Base-by-base conservation (phyloP, 2,113 vertebrate species). In the Progne subis region DNA sequence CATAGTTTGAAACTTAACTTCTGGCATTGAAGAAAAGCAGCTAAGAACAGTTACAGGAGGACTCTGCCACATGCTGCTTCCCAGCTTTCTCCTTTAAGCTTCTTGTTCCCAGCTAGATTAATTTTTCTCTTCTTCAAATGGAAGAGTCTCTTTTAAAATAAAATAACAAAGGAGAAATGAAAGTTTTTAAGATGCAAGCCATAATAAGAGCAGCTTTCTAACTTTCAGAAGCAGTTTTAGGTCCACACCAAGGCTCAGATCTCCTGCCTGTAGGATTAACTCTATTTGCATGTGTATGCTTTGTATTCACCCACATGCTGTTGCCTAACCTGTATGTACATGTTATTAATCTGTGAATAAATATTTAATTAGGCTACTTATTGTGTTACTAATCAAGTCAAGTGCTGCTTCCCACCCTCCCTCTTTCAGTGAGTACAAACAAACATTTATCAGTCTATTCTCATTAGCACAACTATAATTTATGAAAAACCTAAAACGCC, bases 291-390 rank as follows among this genome's bases (percentile, higher is more conserved):
- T 97, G 84, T 85, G 88, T 91, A 37, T 85, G 89, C 96, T 95
- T 97, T 96, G 94, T 94, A 92, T 96, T 96, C 96, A 96, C 94
- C 94, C 97, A 97, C 96, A 93, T 95, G 90, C 91, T 97, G 80
- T 95, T 96, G 84, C 96, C 95, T 82, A 95, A 97, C 97, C 94
- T 97, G 97, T 96, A 96, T 82, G 87, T 96, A 96, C 97, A 97
- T 71, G 97, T 97, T 97, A 95, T 91, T 95, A 95, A 96, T 95
- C 96, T 95, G 77, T 96, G 96, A 96, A 97, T 97, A 97, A 97
- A 97, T 97, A 97, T 97, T 97, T 97, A 97, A 97, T 97, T 97
- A 97, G 96, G 95, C 93, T 94, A 90, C 86, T 97, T 96, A 97
- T 96, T 97, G 95, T 95, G 94, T 97, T 97, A 95, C 95, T 97